Base-by-base conservation (phyloP, 2,888 invertebrate species). In the Polymixis flavicincta region DNA sequence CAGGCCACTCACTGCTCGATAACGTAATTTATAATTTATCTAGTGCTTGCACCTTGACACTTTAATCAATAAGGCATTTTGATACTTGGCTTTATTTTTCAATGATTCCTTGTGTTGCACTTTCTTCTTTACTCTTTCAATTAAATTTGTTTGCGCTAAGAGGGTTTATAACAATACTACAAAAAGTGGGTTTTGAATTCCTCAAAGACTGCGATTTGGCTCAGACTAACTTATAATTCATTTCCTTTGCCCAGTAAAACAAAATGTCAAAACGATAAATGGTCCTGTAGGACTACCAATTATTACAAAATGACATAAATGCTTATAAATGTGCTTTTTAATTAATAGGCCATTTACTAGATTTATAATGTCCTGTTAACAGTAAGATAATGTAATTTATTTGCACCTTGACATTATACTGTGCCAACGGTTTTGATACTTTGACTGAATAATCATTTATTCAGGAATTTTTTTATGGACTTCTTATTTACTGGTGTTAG, bases 21-120 rank as follows among this genome's bases (percentile, higher is more conserved):
- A 86, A 74, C 76, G 72, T 83, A 77, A 79, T 85, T 78, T 80
- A 87, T 78, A 73, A 75, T 82, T 71, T 81, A 83, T 77, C 37
- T 74, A 72, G 48, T 77, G 59, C 63, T 71, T 85, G 70, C 81
- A 77, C 84, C 73, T 81, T 77, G 77, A 76, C 70, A 77, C 72
- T 64, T 65, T 52, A 37, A 63, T 13, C 14, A 22, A 22, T 2
- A 0, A 75, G 54, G 22, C 3, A 57, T 76, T 76, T 86, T 86
- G 86, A 83, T 85, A 85, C 75, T 83, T 71, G 50, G 4, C n/a
- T 32, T 28, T 1, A 45, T 1, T 45, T 11, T 45, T 45, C n/a
- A n/a, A n/a, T n/a, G n/a, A n/a, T n/a, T n/a, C n/a, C n/a, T n/a
- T 45, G 1, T 45, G 9, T 2, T 45, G 42, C 42, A 45, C 42